Percentiles rank a stretch among this genome's conserved stretches.
Evolutionary conservation across 2,113 vertebrate species (phyloP).

Genomic region (Dolichotis patagonum): DNA sequence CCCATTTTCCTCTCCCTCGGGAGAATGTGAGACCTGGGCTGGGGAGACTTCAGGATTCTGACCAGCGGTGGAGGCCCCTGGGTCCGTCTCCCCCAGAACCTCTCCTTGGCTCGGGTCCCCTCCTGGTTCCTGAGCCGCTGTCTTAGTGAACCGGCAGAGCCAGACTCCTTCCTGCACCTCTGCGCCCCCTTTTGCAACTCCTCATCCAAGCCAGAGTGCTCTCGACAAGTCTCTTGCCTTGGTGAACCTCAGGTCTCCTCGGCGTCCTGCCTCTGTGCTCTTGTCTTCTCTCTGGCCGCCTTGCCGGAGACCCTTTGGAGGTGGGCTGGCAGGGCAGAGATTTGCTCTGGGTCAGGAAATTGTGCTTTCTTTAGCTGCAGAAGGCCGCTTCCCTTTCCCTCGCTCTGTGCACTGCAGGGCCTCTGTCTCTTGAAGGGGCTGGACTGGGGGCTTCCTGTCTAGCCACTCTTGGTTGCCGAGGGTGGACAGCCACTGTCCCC

Average conservation of each 20-base stretch:
- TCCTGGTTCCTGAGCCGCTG: not conserved
- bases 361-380: not conserved
- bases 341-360: not conserved
- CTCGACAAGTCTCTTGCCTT: conserved; percentile 8
- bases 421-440: not conserved
- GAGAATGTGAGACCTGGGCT: not conserved
- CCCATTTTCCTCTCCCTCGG: not conserved
- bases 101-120: no score
- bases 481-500: not conserved
- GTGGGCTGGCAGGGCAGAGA: not conserved
- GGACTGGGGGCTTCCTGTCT: not conserved
- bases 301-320: not conserved
- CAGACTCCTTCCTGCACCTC: not conserved
- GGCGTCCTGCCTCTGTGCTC: not conserved
- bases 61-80: not conserved
- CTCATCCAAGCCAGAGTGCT: not conserved
- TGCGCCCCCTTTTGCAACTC: not conserved
- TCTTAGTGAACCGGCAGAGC: not conserved
- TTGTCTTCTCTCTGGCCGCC: not conserved
- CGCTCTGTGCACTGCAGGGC: not conserved
- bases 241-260: not conserved
- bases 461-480: not conserved
- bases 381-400: not conserved
- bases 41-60: not conserved
- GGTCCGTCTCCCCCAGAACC: not conserved